Conservation (phyloP, 1,140 invertebrate species). For the Probaryconus sp. region DNA sequence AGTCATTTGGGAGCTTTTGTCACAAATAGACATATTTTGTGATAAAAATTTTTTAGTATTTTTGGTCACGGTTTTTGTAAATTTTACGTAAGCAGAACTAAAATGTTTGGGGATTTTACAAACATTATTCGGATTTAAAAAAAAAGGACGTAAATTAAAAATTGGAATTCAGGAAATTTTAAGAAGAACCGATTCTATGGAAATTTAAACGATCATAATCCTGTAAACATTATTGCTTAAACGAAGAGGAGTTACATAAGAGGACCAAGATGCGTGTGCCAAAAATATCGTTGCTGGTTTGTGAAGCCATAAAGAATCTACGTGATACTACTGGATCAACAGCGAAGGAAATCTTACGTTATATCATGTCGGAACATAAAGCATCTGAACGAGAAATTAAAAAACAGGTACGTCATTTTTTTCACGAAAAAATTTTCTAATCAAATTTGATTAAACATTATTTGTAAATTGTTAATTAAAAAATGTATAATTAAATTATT, state of each 20-base stretch:
- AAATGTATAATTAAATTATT: slow-evolving; percentile 14
- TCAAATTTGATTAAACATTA: no score
- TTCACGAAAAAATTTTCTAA: no score
- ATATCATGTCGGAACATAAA: slow-evolving; percentile 69
- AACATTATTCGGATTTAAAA: neutral
- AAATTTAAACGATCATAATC: no score
- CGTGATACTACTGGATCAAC: slow-evolving; percentile 71
- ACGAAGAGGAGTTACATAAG: no score
- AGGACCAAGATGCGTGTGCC: slow-evolving; percentile 59
- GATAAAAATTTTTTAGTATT: slow-evolving; percentile 9
- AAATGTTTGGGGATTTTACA: neutral
- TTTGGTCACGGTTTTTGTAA: slow-evolving; percentile 7
- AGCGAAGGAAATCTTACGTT: slow-evolving; percentile 72
- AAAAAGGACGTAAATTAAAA: neutral
- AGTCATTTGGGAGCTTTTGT: no score
- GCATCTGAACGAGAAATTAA: slow-evolving; percentile 60
- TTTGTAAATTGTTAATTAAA: no score
- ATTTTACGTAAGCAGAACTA: slow-evolving; percentile 3
- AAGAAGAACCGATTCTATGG: no score
- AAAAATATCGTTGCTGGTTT: slow-evolving; percentile 70
- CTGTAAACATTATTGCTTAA: no score
- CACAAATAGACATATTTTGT: no score
- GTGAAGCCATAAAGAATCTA: slow-evolving; percentile 70
- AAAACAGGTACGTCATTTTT: slow-evolving; percentile 64
- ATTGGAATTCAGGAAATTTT: no score